A percentile compares a stretch with the other conserved stretches of the same genome.
phyloP scores from a whole-genome alignment of 1,140 invertebrate genomes.

The Linepithema humile region DNA sequence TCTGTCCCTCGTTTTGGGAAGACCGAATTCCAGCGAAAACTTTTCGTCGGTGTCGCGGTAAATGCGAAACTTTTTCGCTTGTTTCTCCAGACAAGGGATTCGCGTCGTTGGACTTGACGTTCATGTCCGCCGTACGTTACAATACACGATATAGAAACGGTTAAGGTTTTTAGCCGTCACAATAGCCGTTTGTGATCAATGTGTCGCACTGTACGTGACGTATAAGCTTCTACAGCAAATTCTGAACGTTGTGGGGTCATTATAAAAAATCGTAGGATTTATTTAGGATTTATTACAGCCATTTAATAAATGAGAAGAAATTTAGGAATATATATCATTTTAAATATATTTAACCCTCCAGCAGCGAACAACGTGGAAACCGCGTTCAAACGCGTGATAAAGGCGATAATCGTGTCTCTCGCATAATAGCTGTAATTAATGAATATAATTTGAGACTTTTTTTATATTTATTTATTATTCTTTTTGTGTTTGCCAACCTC shows the following conservation, averaged over 20 bases:
- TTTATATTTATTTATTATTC: too few species aligned
- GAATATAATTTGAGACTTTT: too few species aligned
- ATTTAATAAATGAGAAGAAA: not conserved
- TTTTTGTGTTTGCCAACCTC: too few species aligned
- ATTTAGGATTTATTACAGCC: not conserved
- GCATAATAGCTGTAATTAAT: too few species aligned
- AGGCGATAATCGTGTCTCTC: too few species aligned
- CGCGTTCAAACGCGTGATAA: too few species aligned
- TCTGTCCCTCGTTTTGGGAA: conserved; percentile 41
- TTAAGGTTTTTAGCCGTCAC: not conserved
- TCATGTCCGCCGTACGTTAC: conserved; percentile 31
- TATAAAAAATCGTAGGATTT: not conserved
- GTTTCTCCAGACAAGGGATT: conserved; percentile 23
- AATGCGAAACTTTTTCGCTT: conserved; percentile 45
- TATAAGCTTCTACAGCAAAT: not conserved
- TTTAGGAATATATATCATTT: not conserved
- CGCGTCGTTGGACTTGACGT: conserved; percentile 46
- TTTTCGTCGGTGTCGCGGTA: conserved; percentile 34
- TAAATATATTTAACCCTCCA: not conserved
- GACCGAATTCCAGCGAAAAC: conserved; percentile 49
- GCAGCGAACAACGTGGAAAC: too few species aligned
- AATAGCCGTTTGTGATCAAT: not conserved
- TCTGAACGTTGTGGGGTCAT: not conserved
- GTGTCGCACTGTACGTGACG: too few species aligned
- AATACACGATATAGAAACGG: conserved; percentile 4